phyloP scores from a whole-genome alignment of 2,797 vertebrate species.

The Gymnoscopelus microlampas region DNA sequence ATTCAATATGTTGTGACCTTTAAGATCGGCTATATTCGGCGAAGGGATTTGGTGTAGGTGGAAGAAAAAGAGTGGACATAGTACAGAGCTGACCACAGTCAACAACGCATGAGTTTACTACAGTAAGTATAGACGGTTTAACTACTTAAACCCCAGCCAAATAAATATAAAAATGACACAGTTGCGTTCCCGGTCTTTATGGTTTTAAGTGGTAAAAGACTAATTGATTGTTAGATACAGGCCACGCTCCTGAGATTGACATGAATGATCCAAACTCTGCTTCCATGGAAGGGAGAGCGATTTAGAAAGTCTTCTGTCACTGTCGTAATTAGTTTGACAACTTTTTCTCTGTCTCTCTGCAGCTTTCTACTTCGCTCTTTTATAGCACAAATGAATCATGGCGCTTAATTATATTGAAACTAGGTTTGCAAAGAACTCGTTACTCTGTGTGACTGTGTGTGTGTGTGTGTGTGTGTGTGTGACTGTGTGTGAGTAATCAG shows the following conservation, averaged over 20 bases:
- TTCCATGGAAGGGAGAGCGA: conserved; percentile 24
- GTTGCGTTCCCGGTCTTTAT: too few relatives aligned
- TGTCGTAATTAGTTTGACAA: conserved; percentile 70
- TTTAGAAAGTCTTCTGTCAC: conserved; percentile 46
- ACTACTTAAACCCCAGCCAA: too few relatives aligned
- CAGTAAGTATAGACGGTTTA: too few relatives aligned
- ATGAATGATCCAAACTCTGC: conserved; percentile 59
- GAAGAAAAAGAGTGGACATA: too few relatives aligned
- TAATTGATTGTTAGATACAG: conserved; percentile 45
- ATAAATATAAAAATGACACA: too few relatives aligned
- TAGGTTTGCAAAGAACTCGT: conserved; percentile 43
- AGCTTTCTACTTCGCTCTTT: conserved; percentile 4
- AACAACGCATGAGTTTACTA: too few relatives aligned
- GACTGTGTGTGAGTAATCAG: not conserved
- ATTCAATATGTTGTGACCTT: too few relatives aligned
- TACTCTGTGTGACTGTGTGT: not conserved
- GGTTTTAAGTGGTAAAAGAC: conserved; percentile 28
- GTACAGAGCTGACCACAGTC: too few relatives aligned
- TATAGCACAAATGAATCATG: conserved; percentile 49
- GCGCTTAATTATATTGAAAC: conserved; percentile 72
- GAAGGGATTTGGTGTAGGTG: too few relatives aligned
- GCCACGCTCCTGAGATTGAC: conserved; percentile 52
- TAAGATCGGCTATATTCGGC: too few relatives aligned
- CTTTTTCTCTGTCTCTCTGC: conserved; percentile 9
- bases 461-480: conserved; percentile 2